Conservation (phyloP, 2,113 vertebrate genomes). For the Phocoena phocoena region DNA sequence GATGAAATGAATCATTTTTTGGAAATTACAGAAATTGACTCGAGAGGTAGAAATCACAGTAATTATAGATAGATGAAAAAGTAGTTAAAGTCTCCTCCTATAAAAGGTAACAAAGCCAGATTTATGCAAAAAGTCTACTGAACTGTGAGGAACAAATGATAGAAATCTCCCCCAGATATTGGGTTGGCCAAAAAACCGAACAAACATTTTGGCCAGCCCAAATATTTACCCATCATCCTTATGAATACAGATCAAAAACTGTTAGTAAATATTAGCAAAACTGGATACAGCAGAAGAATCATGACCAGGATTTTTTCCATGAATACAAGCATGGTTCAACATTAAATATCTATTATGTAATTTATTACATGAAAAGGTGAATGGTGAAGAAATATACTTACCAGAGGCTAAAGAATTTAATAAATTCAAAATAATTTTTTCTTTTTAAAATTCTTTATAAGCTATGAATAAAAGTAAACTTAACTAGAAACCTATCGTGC, state of each 20-base stretch:
- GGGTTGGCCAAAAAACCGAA: too few species aligned
- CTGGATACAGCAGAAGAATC: not conserved
- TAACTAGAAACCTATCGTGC: not conserved
- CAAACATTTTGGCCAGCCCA: not conserved
- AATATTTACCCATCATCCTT: not conserved
- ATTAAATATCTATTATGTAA: not conserved
- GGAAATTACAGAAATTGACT: not conserved
- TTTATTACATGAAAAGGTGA: not conserved
- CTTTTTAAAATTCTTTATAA: not conserved
- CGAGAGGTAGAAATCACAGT: not conserved
- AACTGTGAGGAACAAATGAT: not conserved
- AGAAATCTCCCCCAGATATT: not conserved
- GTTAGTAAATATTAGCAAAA: not conserved
- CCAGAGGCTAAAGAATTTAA: not conserved
- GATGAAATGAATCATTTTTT: not conserved
- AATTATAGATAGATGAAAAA: not conserved
- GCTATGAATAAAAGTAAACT: not conserved
- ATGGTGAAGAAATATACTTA: not conserved
- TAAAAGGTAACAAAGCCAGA: not conserved
- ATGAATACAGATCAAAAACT: not conserved
- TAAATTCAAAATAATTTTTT: not conserved
- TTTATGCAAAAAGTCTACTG: not conserved
- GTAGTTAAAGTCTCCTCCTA: not conserved
- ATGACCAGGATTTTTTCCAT: not conserved
- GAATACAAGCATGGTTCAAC: not conserved